phyloP scores from a whole-genome alignment of 2,888 invertebrate genomes.

The Metopia argyrocephala region DNA sequence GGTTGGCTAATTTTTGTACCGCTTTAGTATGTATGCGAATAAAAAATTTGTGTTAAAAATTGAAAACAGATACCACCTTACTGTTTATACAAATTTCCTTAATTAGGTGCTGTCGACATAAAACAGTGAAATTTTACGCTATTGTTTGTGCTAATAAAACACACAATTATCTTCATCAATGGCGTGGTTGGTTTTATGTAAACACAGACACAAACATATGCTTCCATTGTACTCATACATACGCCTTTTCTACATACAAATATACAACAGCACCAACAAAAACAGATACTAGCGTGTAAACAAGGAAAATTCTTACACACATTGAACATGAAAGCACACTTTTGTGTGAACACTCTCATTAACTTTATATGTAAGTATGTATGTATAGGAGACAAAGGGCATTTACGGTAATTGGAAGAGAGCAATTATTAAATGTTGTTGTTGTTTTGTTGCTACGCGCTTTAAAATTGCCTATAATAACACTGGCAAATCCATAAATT shows the following conservation, averaged over 20 bases:
- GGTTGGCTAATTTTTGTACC: too few relatives aligned
- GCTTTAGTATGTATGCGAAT: too few relatives aligned
- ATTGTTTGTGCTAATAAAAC: conserved; percentile 77
- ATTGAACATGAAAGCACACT: neutral
- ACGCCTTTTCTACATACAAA: conserved; percentile 14
- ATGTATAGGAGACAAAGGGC: neutral
- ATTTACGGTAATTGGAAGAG: neutral
- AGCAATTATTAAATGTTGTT: neutral
- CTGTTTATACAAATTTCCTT: conserved; percentile 1
- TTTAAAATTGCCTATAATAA: conserved; percentile 34
- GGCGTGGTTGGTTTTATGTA: conserved; percentile 68
- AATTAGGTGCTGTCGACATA: conserved; percentile 9
- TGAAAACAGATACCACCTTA: neutral
- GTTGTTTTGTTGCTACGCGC: neutral
- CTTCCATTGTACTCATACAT: neutral
- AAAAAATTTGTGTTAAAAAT: neutral
- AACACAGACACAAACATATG: conserved; percentile 11
- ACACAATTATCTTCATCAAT: conserved; percentile 77
- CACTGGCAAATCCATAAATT: conserved; percentile 59
- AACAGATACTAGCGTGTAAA: conserved; percentile 69
- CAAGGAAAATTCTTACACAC: conserved; percentile 66
- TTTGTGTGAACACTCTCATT: neutral
- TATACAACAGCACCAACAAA: conserved; percentile 5
- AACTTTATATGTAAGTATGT: conserved; percentile 42
- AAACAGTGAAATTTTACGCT: conserved; percentile 69